Evolutionary conservation across 2,113 vertebrate genomes (phyloP).

Genomic region (Gobiocypris rarus): DNA sequence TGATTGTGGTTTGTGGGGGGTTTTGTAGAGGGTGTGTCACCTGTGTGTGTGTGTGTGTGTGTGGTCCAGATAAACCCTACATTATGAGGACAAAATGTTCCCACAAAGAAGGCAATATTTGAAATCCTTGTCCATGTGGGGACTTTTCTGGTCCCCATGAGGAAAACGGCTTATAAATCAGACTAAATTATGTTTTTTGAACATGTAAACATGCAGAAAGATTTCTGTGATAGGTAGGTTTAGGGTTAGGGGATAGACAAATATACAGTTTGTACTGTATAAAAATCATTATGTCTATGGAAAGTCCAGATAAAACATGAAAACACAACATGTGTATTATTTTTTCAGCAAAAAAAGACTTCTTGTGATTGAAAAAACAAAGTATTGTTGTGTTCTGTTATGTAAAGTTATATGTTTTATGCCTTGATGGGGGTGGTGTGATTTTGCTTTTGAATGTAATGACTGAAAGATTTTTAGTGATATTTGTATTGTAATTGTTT

Average conservation of each 20-base stretch:
- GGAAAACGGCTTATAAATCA: too few species aligned
- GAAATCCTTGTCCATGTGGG: too few species aligned
- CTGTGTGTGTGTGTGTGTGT: neutral
- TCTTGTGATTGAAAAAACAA: neutral
- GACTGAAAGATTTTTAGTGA: neutral
- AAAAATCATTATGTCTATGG: too few species aligned
- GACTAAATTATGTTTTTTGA: too few species aligned
- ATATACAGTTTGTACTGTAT: too few species aligned
- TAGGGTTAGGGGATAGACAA: too few species aligned
- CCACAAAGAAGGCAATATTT: too few species aligned
- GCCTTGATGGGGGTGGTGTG: neutral
- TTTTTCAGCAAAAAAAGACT: neutral
- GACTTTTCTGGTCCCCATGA: too few species aligned
- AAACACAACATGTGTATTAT: neutral
- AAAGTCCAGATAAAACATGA: too few species aligned
- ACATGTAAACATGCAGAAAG: too few species aligned
- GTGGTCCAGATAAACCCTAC: neutral
- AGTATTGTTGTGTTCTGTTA: conserved; percentile 2
- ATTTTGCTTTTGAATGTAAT: neutral
- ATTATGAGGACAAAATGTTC: too few species aligned
- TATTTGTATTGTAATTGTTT: neutral
- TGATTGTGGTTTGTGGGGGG: conserved; percentile 7
- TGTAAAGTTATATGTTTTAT: conserved; percentile 16
- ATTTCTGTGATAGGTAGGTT: too few species aligned
- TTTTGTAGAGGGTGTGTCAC: neutral